Conservation (phyloP, 2,888 invertebrate genomes). For the Lamellibrachia satsuma region DNA sequence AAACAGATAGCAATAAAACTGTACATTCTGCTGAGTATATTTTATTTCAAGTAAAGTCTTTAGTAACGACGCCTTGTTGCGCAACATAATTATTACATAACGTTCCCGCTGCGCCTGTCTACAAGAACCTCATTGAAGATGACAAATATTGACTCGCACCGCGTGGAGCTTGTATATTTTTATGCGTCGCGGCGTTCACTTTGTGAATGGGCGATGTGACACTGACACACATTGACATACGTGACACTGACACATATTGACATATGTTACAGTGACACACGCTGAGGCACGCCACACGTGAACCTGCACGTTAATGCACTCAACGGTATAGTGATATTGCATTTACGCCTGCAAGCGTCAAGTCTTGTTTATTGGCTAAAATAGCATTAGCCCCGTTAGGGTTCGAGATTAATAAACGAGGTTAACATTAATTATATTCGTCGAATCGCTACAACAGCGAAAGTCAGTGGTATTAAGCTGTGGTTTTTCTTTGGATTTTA, state of each 20-base stretch:
- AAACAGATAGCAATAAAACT: too few species aligned
- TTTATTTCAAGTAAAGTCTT: not conserved
- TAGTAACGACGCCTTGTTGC: not conserved
- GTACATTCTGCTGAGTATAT: too few species aligned
- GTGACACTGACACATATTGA: not conserved
- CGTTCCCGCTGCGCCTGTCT: not conserved
- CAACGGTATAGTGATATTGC: not conserved
- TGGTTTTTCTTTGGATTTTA: not conserved
- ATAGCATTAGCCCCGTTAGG: not conserved
- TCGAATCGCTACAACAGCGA: too few species aligned
- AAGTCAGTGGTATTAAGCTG: too few species aligned
- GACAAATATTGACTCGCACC: slow-evolving; percentile 2
- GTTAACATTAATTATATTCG: not conserved
- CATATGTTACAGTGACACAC: not conserved
- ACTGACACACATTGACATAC: not conserved
- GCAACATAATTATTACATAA: not conserved
- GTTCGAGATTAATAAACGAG: not conserved
- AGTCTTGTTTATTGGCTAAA: not conserved
- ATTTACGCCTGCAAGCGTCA: not conserved
- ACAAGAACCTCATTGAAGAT: not conserved
- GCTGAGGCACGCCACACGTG: not conserved
- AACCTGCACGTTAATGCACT: not conserved
- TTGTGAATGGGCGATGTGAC: not conserved
- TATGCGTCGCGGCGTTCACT: not conserved
- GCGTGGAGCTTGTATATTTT: not conserved